A percentile compares a stretch with the other conserved stretches of the same genome.
Conservation (phyloP, 2,113 vertebrate genomes). For the Electrona antarctica region DNA sequence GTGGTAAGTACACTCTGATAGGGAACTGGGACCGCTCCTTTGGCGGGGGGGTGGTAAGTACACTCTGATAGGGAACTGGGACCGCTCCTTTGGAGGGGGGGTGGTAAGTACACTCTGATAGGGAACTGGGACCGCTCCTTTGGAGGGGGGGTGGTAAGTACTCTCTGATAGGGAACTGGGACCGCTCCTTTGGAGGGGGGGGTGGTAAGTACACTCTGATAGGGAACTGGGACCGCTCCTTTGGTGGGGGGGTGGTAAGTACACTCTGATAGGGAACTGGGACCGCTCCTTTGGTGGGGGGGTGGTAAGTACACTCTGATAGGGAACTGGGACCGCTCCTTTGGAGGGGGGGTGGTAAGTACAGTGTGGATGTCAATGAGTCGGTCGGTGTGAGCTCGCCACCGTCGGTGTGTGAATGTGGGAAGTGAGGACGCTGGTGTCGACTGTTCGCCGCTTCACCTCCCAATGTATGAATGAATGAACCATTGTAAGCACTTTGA, state of each 20-base stretch:
- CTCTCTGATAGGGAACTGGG: constrained; percentile 98
- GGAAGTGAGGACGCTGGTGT: no score
- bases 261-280: constrained; percentile 98
- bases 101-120: constrained; percentile 95
- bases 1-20: constrained; percentile 95
- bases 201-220: constrained; percentile 96
- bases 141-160: constrained; percentile 93
- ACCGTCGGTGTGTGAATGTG: no score
- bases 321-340: constrained; percentile 98
- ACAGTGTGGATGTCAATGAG: no score
- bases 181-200: constrained; percentile 94
- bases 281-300: constrained; percentile 96
- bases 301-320: constrained; percentile 94
- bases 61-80: constrained; percentile 97
- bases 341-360: constrained; percentile 91
- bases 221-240: constrained; percentile 98
- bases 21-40: constrained; percentile 99
- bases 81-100: constrained; percentile 94
- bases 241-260: constrained; percentile 94
- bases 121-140: constrained; percentile 99
- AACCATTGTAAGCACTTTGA: no score
- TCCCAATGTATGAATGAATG: no score
- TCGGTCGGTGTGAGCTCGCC: no score
- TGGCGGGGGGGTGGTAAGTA: constrained; percentile 94
- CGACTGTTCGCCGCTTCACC: no score